Base-by-base conservation (phyloP, 2,797 vertebrate species). In the Sebastes vulpes region DNA sequence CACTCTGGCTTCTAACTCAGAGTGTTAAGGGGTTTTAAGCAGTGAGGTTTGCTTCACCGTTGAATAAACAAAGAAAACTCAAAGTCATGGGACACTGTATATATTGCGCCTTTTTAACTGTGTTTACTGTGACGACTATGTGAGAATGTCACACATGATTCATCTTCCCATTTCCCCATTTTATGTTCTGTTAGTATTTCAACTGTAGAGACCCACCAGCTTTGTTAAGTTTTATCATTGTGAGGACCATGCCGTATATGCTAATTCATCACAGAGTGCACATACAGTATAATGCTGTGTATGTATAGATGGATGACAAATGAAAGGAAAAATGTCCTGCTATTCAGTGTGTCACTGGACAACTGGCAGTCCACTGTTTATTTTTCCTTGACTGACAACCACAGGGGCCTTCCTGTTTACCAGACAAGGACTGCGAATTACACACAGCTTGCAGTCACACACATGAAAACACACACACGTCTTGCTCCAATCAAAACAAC, bases 331-430 rank as follows among this genome's bases (percentile, higher is more conserved):
- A n/a, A 50, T 20, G 48, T 50, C 48, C 8, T 20, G 48, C 48
- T 50, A 16, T 50, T 50, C 46, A 48, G 42, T 21, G 4, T 26
- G 35, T 67, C 4, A 26, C 20, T 66, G 95, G 93, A 89, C 90
- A 94, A 95, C 89, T 83, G 95, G 93, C 91, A 94, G 29, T 25
- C 42, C 29, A 14, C 5, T 59, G 75, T 81, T 72, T 69, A 14
- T 65, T 66, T 66, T 59, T 59, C 75, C 20, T 59, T 1, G 5
- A 79, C 1, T 78, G 59, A 75, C 12, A 31, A 46, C 57, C 75
- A 31, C 57, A 56, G 61, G 79, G 61, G 38, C 42, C 69, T 77
- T 79, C 78, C 83, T 84, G 83, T 84, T 89, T 79, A 76, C 75
- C 3, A 57, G 29, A 54, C 35, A 28, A 53, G 38, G 50, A 66